Evolutionary conservation across 2,888 invertebrate species (phyloP).

Genomic region (Teinopalpus imperialis): DNA sequence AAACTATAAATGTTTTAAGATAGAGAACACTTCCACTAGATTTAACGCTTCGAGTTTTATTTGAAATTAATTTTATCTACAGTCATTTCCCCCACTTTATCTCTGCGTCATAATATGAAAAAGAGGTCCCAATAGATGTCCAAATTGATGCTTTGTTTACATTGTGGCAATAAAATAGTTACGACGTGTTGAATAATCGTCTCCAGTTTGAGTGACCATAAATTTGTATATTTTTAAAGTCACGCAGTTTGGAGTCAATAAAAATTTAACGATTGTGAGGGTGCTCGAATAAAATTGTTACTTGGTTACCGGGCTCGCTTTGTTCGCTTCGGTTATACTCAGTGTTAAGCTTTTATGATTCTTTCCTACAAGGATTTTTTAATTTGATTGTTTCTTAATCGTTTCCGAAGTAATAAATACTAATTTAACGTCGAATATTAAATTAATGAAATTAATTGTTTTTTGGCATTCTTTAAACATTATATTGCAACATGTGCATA

Average conservation of each 20-base stretch:
- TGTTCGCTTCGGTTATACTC: slow-evolving; percentile 22
- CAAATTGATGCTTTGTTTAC: slow-evolving; percentile 75
- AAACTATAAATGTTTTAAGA: background rate
- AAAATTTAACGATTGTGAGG: slow-evolving; percentile 77
- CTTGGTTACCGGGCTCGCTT: slow-evolving; percentile 48
- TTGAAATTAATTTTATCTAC: slow-evolving; percentile 14
- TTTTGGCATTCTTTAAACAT: too few species aligned
- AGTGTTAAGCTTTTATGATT: slow-evolving; percentile 23
- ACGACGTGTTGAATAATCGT: slow-evolving; percentile 81
- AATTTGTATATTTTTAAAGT: slow-evolving; percentile 81
- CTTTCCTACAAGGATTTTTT: slow-evolving; percentile 22
- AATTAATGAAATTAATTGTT: background rate
- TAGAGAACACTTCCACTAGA: background rate
- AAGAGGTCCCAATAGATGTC: slow-evolving; percentile 47
- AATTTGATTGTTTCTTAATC: slow-evolving; percentile 22
- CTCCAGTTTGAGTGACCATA: slow-evolving; percentile 78
- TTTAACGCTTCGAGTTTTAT: slow-evolving; percentile 6
- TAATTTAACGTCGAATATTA: slow-evolving; percentile 6
- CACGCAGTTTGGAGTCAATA: slow-evolving; percentile 77
- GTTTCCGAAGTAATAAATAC: slow-evolving; percentile 10
- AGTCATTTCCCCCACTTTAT: slow-evolving; percentile 16
- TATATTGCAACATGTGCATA: too few species aligned
- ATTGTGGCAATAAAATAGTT: slow-evolving; percentile 76
- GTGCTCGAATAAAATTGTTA: slow-evolving; percentile 70
- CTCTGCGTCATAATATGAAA: slow-evolving; percentile 26